Evolutionary conservation across 2,888 invertebrate species (phyloP).

Genomic region (Teleogryllus oceanicus): DNA sequence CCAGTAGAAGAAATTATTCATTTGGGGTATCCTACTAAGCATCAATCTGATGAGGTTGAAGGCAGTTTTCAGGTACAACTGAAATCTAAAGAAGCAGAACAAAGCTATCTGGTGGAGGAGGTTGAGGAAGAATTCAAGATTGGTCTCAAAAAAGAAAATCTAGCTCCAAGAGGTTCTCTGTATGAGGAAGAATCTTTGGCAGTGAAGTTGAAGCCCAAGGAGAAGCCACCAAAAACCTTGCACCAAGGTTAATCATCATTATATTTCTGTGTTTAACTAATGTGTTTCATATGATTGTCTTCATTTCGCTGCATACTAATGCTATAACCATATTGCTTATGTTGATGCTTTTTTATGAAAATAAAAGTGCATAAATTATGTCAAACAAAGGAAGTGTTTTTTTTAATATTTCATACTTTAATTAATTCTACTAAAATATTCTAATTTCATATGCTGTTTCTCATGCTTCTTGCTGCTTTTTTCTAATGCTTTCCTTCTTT

Average conservation of each 20-base stretch:
- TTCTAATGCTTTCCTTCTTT: slow-evolving; percentile 8
- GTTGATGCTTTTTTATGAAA: not conserved
- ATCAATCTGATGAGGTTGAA: slow-evolving; percentile 46
- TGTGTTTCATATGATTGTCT: not conserved
- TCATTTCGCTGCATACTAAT: slow-evolving; percentile 29
- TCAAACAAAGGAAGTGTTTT: no score
- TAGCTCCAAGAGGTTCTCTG: slow-evolving; percentile 49
- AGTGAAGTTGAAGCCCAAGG: slow-evolving; percentile 65
- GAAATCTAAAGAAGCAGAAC: slow-evolving; percentile 47
- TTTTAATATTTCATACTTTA: no score
- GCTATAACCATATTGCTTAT: slow-evolving; percentile 21
- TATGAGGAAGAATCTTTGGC: slow-evolving; percentile 67
- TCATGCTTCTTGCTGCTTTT: slow-evolving; percentile 22
- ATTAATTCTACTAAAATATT: not conserved
- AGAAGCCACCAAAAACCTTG: slow-evolving; percentile 52
- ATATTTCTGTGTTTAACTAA: slow-evolving; percentile 22
- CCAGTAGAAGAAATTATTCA: slow-evolving; percentile 28
- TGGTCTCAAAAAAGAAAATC: slow-evolving; percentile 50
- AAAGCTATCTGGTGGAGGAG: slow-evolving; percentile 58
- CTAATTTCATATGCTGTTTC: slow-evolving; percentile 12
- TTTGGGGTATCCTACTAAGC: not conserved
- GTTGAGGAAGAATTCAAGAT: slow-evolving; percentile 37
- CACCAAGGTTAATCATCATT: slow-evolving; percentile 41
- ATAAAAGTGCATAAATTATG: not conserved
- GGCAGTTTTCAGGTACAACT: slow-evolving; percentile 50